These are phyloP conservation scores for Heliconius himera DNA, from an alignment of 1,140 invertebrate species.

Conservation along the genomic window DNA sequence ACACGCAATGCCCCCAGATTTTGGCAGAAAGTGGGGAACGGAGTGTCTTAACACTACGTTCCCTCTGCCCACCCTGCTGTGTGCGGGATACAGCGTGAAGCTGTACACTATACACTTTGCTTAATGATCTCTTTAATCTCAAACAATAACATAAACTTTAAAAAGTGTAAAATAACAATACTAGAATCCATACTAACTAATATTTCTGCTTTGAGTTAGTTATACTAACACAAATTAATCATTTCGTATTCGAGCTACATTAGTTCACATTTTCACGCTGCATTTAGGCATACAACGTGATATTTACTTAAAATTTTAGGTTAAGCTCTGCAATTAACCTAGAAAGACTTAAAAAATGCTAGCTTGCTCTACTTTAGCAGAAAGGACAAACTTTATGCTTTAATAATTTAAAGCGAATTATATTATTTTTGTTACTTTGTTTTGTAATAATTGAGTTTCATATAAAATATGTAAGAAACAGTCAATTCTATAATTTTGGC, in stretches of 20 bases:
- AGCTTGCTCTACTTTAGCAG: constrained; percentile 20
- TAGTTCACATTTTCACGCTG: background rate
- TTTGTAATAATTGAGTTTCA: background rate
- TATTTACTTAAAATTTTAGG: constrained; percentile 30
- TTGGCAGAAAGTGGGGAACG: too few relatives aligned
- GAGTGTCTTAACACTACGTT: too few relatives aligned
- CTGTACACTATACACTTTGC: too few relatives aligned
- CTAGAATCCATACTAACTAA: too few relatives aligned
- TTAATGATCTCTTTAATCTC: too few relatives aligned
- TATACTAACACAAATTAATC: background rate
- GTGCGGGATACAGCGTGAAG: too few relatives aligned
- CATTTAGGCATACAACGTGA: constrained; percentile 31
- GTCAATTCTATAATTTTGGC: background rate
- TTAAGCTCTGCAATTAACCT: constrained; percentile 34
- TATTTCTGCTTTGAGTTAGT: background rate
- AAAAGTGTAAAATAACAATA: too few relatives aligned
- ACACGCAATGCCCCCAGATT: too few relatives aligned
- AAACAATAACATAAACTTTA: too few relatives aligned
- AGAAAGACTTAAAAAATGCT: constrained; percentile 22
- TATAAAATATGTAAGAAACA: background rate
- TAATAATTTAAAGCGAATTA: constrained; percentile 4
- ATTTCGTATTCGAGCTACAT: background rate
- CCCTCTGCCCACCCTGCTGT: too few relatives aligned
- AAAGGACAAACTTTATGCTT: constrained; percentile 21
- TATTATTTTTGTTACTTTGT: background rate